A percentile compares a stretch with the other conserved stretches of the same genome.
Conservation (phyloP, 2,888 invertebrate species). For the Mythimna lalbum region DNA sequence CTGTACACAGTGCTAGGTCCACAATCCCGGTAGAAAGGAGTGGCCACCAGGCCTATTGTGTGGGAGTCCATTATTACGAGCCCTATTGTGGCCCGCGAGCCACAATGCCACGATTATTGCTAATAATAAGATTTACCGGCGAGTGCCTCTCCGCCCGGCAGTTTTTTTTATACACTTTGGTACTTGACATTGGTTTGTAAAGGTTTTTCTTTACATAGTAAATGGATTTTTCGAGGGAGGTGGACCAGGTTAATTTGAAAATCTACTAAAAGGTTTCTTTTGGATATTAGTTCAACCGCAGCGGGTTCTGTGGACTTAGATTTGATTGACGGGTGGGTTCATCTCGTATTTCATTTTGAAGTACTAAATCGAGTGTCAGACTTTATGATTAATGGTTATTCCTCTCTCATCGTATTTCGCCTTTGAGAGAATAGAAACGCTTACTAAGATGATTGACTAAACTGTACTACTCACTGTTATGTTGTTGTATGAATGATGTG, state of each 20-base stretch:
- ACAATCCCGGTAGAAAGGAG: constrained; percentile 64
- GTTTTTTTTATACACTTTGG: constrained; percentile 51
- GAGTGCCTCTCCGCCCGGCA: constrained; percentile 44
- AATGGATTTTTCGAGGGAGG: constrained; percentile 31
- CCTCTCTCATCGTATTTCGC: background rate
- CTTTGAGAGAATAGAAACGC: background rate
- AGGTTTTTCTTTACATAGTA: constrained; percentile 58
- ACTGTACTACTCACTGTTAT: constrained; percentile 5
- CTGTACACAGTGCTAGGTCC: constrained; percentile 51
- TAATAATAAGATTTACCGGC: constrained; percentile 75
- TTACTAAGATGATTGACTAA: constrained; percentile 16
- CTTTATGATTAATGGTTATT: constrained; percentile 31
- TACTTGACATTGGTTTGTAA: constrained; percentile 61
- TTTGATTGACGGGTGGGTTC: constrained; percentile 47
- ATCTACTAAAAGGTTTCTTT: constrained; percentile 38
- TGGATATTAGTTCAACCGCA: constrained; percentile 6
- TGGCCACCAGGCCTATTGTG: constrained; percentile 68
- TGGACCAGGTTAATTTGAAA: constrained; percentile 42
- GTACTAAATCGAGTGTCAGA: constrained; percentile 36
- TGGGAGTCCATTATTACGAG: constrained; percentile 68
- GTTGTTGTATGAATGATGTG: constrained; percentile 6
- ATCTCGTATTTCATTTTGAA: constrained; percentile 44
- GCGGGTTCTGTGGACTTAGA: constrained; percentile 12
- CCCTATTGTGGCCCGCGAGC: constrained; percentile 67
- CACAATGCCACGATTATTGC: constrained; percentile 77